Base-by-base conservation (phyloP, 2,797 vertebrate species). In the Neosilurus hyrtlii region DNA sequence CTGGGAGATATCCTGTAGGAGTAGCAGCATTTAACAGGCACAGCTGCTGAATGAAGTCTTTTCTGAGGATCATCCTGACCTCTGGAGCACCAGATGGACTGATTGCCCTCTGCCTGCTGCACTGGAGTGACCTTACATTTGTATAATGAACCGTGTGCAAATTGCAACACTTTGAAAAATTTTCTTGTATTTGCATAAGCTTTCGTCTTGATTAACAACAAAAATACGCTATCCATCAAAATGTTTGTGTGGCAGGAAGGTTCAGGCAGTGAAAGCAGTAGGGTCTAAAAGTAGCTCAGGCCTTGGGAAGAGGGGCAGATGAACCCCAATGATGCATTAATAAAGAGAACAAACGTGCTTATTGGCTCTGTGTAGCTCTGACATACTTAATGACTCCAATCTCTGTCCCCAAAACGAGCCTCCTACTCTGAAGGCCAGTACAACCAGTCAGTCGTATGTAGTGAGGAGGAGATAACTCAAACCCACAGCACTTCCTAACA, bases 311-410 rank as follows among this genome's bases (percentile, higher is more conserved):
- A 82, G 59, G 80, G 76, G 82, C 57, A 85, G 81, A 83, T 84
- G 81, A 86, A 86, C 82, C 77, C 79, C 79, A 79, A 52, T 56
- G 82, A 52, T 56, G 68, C 85, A 82, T 83, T 85, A 89, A 86
- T 85, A 81, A 86, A 86, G 65, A 73, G 86, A 83, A 89, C 88
- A 89, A 88, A 83, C 88, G 86, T 85, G 85, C 82, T 86, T 83
- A 87, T 87, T 88, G 87, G 89, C 81, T 72, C 86, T 85, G 90
- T 88, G 90, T 87, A 71, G 85, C 82, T 80, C 54, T 61, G 37
- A 74, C 89, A 87, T 87, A 88, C 76, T 87, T 86, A 83, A 86
- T 75, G 84, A 89, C 79, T 86, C 72, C 54, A 57, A 61, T 74
- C 37, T 18, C 14, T 71, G 59, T 56, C 80, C 84, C 83, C 79